phyloP scores from a whole-genome alignment of 2,113 vertebrate genomes.

The Helogale parvula region DNA sequence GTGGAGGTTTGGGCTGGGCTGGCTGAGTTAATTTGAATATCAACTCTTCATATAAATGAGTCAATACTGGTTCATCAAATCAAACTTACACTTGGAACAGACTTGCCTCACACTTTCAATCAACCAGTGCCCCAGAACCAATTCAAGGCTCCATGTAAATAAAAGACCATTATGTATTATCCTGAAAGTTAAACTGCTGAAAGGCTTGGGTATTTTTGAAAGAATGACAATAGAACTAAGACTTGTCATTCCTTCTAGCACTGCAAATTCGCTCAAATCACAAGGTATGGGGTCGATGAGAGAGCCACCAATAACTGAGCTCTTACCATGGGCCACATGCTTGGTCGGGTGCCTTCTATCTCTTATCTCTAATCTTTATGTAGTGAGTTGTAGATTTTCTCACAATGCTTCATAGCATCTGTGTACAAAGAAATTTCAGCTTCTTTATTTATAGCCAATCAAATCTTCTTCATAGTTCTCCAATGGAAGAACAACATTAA shows the following conservation, averaged over 20 bases:
- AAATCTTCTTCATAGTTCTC: background rate
- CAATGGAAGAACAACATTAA: background rate
- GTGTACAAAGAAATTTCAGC: background rate
- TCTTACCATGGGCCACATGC: background rate
- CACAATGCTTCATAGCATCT: background rate
- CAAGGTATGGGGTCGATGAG: background rate
- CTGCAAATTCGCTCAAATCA: background rate
- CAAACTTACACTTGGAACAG: background rate
- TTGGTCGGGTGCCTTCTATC: background rate
- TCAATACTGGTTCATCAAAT: background rate
- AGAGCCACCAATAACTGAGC: background rate
- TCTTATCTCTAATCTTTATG: background rate
- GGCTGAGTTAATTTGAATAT: constrained; percentile 16
- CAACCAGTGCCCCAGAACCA: background rate
- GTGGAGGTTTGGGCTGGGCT: constrained; percentile 25
- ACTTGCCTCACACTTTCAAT: background rate
- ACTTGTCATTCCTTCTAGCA: background rate
- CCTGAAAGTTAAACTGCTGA: background rate
- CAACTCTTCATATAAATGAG: background rate
- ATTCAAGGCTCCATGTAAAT: background rate
- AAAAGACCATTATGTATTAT: background rate
- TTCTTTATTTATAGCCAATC: background rate
- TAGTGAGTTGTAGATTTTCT: background rate
- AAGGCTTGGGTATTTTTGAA: background rate
- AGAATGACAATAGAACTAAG: background rate